Evolutionary conservation across 2,113 vertebrate genomes (phyloP).

Genomic region (Oophaga pumilio): DNA sequence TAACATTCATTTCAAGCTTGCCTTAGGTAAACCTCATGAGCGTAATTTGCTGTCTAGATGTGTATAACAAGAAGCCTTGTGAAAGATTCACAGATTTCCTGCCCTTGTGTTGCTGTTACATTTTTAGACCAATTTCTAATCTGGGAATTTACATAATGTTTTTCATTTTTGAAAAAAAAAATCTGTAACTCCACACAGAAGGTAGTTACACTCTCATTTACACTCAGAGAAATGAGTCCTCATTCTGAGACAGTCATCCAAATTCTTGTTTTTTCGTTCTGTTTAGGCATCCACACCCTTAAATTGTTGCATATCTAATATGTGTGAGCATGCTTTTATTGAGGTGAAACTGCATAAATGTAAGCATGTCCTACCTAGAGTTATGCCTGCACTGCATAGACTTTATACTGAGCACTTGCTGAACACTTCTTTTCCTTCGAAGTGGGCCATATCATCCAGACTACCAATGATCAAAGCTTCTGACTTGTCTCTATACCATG

Average conservation of each 20-base stretch:
- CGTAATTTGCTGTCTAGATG: slow-evolving; percentile 28
- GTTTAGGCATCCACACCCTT: background rate
- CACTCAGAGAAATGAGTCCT: background rate
- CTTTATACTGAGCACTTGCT: no score
- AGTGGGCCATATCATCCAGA: no score
- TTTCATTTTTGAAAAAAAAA: background rate
- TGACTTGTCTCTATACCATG: no score
- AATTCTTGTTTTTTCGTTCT: background rate
- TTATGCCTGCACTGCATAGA: background rate
- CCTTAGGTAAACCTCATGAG: slow-evolving; percentile 42
- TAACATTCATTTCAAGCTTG: slow-evolving; percentile 35
- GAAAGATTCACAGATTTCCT: background rate
- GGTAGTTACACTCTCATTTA: background rate
- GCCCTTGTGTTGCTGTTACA: background rate
- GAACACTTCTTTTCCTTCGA: no score
- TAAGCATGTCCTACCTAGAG: background rate
- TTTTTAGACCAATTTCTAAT: background rate
- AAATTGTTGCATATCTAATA: background rate
- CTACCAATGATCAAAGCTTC: no score
- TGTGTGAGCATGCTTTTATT: no score
- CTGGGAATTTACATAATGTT: background rate
- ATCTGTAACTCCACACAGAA: background rate
- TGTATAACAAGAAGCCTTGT: slow-evolving; percentile 17
- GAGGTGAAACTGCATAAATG: background rate
- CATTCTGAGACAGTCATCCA: background rate